Percentiles rank a stretch among this genome's conserved stretches.
Evolutionary conservation across 30 jellyfish, hydroid and myxozoan species (phyloP).

Genomic region (Sanderia malayensis): DNA sequence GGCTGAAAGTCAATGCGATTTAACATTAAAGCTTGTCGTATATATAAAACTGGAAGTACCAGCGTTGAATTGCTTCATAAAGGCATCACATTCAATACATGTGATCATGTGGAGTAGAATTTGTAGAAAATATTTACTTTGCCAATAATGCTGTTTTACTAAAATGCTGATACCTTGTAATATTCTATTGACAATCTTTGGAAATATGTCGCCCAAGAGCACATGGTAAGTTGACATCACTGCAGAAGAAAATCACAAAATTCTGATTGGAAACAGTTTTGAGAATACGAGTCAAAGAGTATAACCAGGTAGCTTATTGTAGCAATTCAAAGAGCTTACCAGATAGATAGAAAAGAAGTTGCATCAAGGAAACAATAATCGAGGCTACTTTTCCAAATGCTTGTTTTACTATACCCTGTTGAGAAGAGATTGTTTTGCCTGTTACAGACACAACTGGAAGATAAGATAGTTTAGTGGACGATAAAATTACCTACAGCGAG

Average conservation of each 20-base stretch:
- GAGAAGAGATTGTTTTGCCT: too few relatives aligned
- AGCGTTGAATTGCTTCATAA: too few relatives aligned
- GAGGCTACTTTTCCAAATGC: constrained; percentile 38
- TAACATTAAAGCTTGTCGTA: too few relatives aligned
- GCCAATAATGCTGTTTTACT: neutral
- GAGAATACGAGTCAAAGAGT: too few relatives aligned
- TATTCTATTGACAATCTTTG: constrained; percentile 38
- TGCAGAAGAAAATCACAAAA: neutral
- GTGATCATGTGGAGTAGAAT: too few relatives aligned
- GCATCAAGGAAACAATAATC: constrained; percentile 38
- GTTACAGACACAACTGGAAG: too few relatives aligned
- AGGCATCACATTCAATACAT: too few relatives aligned
- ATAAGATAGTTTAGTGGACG: too few relatives aligned
- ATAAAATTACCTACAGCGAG: neutral
- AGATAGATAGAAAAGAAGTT: constrained; percentile 37
- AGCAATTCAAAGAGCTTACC: constrained; percentile 13
- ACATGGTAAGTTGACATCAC: constrained; percentile 55
- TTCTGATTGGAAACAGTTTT: neutral
- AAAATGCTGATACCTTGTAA: constrained; percentile 9
- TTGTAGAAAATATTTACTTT: neutral
- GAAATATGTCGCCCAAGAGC: constrained; percentile 42
- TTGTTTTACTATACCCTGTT: constrained; percentile 44
- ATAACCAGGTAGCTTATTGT: too few relatives aligned
- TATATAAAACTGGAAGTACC: too few relatives aligned
- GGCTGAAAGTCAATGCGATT: constrained; percentile 21